phyloP scores from a whole-genome alignment of 1,140 invertebrate genomes.

The Neomicropteryx cornuta region DNA sequence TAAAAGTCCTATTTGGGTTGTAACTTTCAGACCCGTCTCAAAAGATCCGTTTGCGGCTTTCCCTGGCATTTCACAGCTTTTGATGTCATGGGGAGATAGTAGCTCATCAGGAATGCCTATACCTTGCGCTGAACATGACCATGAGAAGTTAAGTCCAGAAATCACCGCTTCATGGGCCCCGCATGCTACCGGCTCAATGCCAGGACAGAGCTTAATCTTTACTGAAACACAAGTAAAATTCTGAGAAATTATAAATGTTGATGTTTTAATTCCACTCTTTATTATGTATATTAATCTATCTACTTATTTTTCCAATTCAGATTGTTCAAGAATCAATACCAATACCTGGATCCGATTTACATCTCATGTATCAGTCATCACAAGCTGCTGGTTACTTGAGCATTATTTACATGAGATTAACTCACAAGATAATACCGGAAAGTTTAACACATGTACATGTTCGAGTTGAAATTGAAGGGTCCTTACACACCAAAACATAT shows the following conservation, averaged over 20 bases:
- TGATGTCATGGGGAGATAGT: constrained; percentile 13
- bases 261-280: no score
- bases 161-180: constrained; percentile 79
- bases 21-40: constrained; percentile 6
- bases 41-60: constrained; percentile 11
- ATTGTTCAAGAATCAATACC: constrained; percentile 90
- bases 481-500: constrained; percentile 81
- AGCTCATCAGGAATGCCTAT: no score
- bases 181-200: constrained; percentile 69
- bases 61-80: constrained; percentile 11
- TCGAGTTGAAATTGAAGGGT: constrained; percentile 85
- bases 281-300: no score
- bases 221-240: constrained; percentile 71
- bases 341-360: constrained; percentile 84
- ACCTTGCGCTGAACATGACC: constrained; percentile 76
- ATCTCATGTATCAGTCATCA: constrained; percentile 87
- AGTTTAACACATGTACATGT: constrained; percentile 79
- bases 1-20: background rate
- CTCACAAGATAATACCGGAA: constrained; percentile 64
- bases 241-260: background rate
- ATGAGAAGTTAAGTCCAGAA: constrained; percentile 67
- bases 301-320: no score
- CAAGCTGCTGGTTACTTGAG: constrained; percentile 87
- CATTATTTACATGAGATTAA: constrained; percentile 84
- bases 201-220: constrained; percentile 71